These are phyloP conservation scores for Diorhabda carinulata DNA, from an alignment of 1,140 invertebrate genomes.

Conservation along the genomic window DNA sequence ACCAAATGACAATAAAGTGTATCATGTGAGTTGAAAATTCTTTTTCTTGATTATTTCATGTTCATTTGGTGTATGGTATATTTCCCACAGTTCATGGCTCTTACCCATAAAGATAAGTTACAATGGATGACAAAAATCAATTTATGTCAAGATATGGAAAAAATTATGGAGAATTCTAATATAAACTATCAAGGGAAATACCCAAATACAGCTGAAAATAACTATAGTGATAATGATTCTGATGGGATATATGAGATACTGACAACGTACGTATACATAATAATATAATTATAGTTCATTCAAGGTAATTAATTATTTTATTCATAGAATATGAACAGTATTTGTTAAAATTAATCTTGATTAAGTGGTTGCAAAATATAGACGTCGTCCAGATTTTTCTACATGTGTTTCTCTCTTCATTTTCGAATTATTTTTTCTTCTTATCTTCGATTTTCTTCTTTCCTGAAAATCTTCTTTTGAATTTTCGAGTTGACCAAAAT, in stretches of 20 bases:
- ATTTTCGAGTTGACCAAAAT: no score
- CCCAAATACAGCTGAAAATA: background rate
- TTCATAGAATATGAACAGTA: no score
- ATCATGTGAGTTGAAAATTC: slow-evolving; percentile 20
- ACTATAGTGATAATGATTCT: slow-evolving; percentile 10
- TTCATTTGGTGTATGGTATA: slow-evolving; percentile 4
- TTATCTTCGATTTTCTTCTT: no score
- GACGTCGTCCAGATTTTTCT: no score
- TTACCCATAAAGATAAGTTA: slow-evolving; percentile 29
- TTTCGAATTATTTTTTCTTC: no score
- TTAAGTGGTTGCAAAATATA: no score
- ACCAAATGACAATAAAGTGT: slow-evolving; percentile 23
- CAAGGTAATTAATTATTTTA: no score
- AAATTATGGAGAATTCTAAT: background rate
- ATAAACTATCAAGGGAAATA: slow-evolving; percentile 1
- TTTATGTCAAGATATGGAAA: slow-evolving; percentile 20
- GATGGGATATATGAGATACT: slow-evolving; percentile 11
- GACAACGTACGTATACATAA: slow-evolving; percentile 1
- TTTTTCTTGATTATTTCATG: background rate
- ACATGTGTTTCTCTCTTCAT: no score
- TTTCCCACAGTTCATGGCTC: slow-evolving; percentile 27
- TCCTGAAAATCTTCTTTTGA: no score
- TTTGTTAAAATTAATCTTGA: no score
- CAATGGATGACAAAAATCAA: slow-evolving; percentile 33
- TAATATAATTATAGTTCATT: no score